Evolutionary conservation across 1,140 invertebrate species (phyloP), one percentile per base, ranked within the genome.

Genomic region (Asobara japonica): DNA sequence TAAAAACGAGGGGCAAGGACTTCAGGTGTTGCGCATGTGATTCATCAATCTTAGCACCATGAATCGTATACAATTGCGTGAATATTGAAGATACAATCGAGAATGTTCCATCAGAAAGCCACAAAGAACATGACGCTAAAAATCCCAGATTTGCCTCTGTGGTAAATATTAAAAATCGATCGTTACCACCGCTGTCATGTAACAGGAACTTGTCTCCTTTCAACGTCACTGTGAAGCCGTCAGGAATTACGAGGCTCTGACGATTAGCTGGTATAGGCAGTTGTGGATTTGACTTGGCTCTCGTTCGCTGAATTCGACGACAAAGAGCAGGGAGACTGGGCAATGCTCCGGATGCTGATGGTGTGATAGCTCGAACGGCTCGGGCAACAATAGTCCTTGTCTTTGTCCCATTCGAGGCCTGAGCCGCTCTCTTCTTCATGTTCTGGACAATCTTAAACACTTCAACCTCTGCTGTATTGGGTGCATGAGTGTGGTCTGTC

Each of bases 61-160:
- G 74, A 16, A 77, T 69, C 3, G 72, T 72, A 33, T 73, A 74
- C 5, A 77, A 33, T 56, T 77, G 76, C 2, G 11, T 30, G 64
- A 74, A 74, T 60, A 75, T 30, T 16, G 18, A 41, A 0, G 66
- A 67, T 31, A 72, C 61, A 33, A 27, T 65, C 36, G 61, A 56
- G 22, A 77, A 77, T 0, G 75, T 77, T 7, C 75, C 73, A 33
- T 77, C 72, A 6, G 66, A 60, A 7, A 72, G 61, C 73, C 73
- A 77, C 10, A 41, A 1, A 3, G 2, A 8, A 22, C 65, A 48
- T 13, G 65, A 3, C 3, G 29, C 2, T 6, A 67, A 18, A 48
- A 48, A 29, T 7, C 48, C 65, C 2, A 67, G n/a, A 29, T 67
- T 67, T 27, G 25, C n/a, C 1, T 13, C 4, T 10, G 65, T 67